A percentile compares a stretch with the other conserved stretches of the same genome.
These are phyloP conservation scores for Ips typographus DNA, from an alignment of 1,140 invertebrate species.

Conservation along the genomic window DNA sequence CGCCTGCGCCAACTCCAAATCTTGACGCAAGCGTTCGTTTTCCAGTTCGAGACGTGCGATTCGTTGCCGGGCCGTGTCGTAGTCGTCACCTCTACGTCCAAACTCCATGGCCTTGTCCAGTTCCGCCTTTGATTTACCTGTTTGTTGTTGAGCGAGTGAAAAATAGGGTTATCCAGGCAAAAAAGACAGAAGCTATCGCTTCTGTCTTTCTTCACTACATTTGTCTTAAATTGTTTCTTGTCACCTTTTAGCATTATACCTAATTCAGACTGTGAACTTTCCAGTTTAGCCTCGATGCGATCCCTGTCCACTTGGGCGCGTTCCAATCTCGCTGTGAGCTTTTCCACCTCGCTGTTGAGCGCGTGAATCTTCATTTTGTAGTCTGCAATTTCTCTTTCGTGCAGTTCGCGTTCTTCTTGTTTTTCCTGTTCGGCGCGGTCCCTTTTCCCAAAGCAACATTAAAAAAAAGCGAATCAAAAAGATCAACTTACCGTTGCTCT, in stretches of 20 bases:
- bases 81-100: constrained; percentile 82
- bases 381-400: constrained; percentile 91
- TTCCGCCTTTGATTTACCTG: constrained; percentile 86
- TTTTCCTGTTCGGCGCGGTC: constrained; percentile 96
- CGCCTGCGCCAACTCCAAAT: constrained; percentile 74
- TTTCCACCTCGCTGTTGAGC: constrained; percentile 88
- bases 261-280: constrained; percentile 88
- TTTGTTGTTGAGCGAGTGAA: neutral
- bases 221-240: neutral
- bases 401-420: constrained; percentile 90
- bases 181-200: neutral
- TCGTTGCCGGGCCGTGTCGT: constrained; percentile 86
- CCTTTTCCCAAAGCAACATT: constrained; percentile 47
- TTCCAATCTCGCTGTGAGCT: constrained; percentile 83
- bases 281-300: constrained; percentile 84
- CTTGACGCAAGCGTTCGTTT: constrained; percentile 83
- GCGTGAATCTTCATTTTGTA: constrained; percentile 93
- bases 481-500: constrained; percentile 41
- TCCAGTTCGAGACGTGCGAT: constrained; percentile 83
- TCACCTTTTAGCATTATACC: constrained; percentile 46
- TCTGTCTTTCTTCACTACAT: neutral
- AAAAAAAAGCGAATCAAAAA: neutral
- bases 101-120: constrained; percentile 89
- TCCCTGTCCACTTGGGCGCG: constrained; percentile 87
- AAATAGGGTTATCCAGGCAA: neutral